A percentile compares a stretch with the other conserved stretches of the same genome.
These are phyloP conservation scores for Synergus laeviventris DNA, from an alignment of 2,888 invertebrate genomes.

Conservation along the genomic window DNA sequence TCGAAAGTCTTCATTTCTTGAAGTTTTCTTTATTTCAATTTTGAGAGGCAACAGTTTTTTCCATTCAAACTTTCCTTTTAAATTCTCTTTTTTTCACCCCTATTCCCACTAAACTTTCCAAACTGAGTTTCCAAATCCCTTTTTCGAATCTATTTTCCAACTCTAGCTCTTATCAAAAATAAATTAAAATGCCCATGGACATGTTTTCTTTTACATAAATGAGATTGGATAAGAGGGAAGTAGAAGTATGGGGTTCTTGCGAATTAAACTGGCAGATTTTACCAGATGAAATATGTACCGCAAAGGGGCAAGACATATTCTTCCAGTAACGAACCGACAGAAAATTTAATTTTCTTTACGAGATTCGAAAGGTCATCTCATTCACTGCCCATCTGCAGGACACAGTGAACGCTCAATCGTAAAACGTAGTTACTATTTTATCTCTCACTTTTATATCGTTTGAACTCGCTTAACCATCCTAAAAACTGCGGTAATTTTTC, in stretches of 20 bases:
- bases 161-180: no score
- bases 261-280: neutral
- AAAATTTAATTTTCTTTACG: conserved; percentile 54
- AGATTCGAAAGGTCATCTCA: neutral
- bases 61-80: no score
- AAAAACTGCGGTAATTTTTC: neutral
- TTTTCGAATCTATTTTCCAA: no score
- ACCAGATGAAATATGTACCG: neutral
- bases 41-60: no score
- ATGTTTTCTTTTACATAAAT: neutral
- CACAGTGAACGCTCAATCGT: neutral
- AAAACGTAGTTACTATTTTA: conserved; percentile 1
- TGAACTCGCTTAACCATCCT: neutral
- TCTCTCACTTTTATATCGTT: neutral
- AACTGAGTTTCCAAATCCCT: no score
- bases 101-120: no score
- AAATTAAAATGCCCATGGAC: no score
- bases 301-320: conserved; percentile 55
- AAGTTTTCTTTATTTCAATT: no score
- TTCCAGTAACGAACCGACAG: conserved; percentile 55
- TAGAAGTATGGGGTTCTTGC: neutral
- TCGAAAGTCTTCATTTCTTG: no score
- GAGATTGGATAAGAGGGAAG: neutral
- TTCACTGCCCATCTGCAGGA: neutral
- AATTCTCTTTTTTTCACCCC: no score